These are phyloP conservation scores for Callosobruchus maculatus DNA, from an alignment of 2,888 invertebrate genomes.

Conservation along the genomic window DNA sequence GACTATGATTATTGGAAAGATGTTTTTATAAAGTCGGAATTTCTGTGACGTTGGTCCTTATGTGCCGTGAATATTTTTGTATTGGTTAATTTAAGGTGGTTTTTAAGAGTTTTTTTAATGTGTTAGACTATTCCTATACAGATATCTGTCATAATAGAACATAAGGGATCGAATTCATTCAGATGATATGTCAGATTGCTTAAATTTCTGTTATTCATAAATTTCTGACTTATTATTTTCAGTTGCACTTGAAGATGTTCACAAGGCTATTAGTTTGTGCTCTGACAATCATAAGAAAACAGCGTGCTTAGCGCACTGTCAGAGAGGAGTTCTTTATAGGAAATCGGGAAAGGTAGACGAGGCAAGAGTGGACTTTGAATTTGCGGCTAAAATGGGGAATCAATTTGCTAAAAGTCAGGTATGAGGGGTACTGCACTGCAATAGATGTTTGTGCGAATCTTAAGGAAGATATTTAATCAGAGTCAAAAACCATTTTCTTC, in stretches of 20 bases:
- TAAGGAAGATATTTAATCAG: too few relatives aligned
- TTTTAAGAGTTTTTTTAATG: too few relatives aligned
- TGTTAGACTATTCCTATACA: too few relatives aligned
- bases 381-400: conserved; percentile 79
- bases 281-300: conserved; percentile 53
- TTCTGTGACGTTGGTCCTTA: too few relatives aligned
- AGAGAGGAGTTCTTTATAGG: conserved; percentile 74
- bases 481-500: too few relatives aligned
- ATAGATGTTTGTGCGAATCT: not conserved
- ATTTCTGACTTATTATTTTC: conserved; percentile 21
- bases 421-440: conserved; percentile 15
- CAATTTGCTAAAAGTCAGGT: conserved; percentile 83
- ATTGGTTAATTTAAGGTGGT: too few relatives aligned
- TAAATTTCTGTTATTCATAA: not conserved
- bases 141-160: too few relatives aligned
- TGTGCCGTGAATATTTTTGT: too few relatives aligned
- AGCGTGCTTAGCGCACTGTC: conserved; percentile 77
- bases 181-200: too few relatives aligned
- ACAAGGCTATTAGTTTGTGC: conserved; percentile 66
- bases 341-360: conserved; percentile 64
- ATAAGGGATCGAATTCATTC: too few relatives aligned
- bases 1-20: too few relatives aligned
- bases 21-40: too few relatives aligned
- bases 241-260: conserved; percentile 75
- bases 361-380: conserved; percentile 72